Evolutionary conservation across 2,797 vertebrate genomes (phyloP).

Genomic region (Neomorphus geoffroyi): DNA sequence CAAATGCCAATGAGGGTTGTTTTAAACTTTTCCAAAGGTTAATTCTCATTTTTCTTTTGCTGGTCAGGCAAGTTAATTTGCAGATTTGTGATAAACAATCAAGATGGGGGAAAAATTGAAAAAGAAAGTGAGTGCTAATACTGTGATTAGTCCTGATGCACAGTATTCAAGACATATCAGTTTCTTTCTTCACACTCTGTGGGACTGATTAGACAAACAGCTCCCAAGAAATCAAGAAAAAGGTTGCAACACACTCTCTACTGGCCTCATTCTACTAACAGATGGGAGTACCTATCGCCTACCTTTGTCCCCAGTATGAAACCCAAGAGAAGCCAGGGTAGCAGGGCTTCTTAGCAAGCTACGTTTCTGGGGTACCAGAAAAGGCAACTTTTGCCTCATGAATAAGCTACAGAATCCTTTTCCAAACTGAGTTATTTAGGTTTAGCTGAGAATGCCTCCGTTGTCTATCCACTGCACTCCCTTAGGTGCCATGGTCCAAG

Average conservation of each 20-base stretch:
- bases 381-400: neutral
- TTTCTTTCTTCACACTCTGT: neutral
- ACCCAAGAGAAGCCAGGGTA: neutral
- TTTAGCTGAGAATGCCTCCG: neutral
- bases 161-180: neutral
- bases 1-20: neutral
- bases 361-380: neutral
- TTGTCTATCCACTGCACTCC: neutral
- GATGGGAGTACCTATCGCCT: neutral
- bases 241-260: neutral
- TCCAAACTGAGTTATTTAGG: neutral
- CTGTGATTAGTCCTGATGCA: neutral
- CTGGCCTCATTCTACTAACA: neutral
- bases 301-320: neutral
- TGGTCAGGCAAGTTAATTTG: neutral
- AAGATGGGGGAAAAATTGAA: neutral
- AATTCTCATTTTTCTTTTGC: neutral
- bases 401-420: neutral
- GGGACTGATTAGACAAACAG: neutral
- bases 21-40: constrained; percentile 8
- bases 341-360: neutral
- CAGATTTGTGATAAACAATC: neutral
- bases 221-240: neutral
- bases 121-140: neutral
- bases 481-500: neutral